Conservation (phyloP, 64 coral and sea anemone genomes). For the Orbicella faveolata region DNA sequence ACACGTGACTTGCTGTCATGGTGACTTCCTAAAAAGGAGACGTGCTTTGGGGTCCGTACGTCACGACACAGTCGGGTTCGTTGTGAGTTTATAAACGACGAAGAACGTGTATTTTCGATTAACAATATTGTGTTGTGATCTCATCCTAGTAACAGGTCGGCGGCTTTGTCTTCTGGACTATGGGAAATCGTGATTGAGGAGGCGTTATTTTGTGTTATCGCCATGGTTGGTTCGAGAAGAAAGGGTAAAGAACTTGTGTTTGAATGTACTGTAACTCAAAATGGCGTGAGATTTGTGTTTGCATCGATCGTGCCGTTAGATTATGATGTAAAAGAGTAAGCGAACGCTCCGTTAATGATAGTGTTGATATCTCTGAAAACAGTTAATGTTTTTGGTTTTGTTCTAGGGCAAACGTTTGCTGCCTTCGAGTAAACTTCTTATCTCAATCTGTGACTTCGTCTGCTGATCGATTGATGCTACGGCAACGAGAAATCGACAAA, state of each 20-base stretch:
- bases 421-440: not conserved
- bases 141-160: not conserved
- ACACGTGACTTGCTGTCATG: constrained; percentile 39
- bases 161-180: not conserved
- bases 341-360: not conserved
- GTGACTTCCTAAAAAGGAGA: constrained; percentile 6
- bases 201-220: not conserved
- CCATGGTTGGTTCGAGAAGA: not conserved
- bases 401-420: not conserved
- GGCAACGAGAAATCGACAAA: not conserved
- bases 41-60: not conserved
- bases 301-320: not conserved
- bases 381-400: constrained; percentile 7
- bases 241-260: not conserved
- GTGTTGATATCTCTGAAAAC: not conserved
- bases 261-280: not conserved
- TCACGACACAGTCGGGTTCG: constrained; percentile 1
- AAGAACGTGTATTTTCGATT: not conserved
- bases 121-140: not conserved
- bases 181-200: constrained; percentile 1
- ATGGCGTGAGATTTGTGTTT: not conserved
- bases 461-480: not conserved
- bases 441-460: constrained; percentile 6
- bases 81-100: not conserved
- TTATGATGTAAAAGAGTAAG: not conserved